These are phyloP conservation scores for Chironomus tentans DNA, from an alignment of 2,888 invertebrate genomes.

Conservation along the genomic window DNA sequence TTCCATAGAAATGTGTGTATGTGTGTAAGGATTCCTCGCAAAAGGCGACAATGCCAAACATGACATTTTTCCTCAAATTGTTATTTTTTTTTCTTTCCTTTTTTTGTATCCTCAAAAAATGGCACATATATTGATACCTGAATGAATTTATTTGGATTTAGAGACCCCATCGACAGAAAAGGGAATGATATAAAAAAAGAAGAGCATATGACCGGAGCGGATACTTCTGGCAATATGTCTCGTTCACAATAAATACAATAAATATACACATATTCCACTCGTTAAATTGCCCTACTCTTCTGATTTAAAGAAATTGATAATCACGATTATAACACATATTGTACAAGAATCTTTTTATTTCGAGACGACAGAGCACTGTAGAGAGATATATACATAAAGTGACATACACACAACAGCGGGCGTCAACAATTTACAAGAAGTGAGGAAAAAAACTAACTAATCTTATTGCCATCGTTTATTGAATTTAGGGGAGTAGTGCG, in stretches of 20 bases:
- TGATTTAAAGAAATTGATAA: conserved; percentile 23
- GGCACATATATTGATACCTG: too few species aligned
- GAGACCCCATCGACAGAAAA: too few species aligned
- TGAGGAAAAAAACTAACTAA: conserved; percentile 3
- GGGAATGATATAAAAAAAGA: too few species aligned
- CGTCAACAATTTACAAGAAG: conserved; percentile 25
- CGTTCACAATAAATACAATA: not conserved
- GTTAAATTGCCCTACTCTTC: not conserved
- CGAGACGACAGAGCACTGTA: too few species aligned
- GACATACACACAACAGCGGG: conserved; percentile 20
- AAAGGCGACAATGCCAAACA: not conserved
- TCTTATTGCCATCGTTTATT: conserved; percentile 19
- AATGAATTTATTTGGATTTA: too few species aligned
- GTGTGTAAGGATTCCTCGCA: not conserved
- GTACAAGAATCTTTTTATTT: conserved; percentile 12
- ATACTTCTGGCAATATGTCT: not conserved
- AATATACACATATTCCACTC: not conserved
- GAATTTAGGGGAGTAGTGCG: not conserved
- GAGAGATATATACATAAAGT: not conserved
- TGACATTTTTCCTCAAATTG: not conserved
- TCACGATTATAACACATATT: conserved; percentile 26
- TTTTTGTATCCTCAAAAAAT: too few species aligned
- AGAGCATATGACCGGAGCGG: not conserved
- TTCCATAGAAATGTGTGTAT: not conserved
- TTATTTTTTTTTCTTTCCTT: too few species aligned